These are phyloP conservation scores for Ennomos fuscantarius DNA, from an alignment of 2,888 invertebrate species.

Conservation along the genomic window DNA sequence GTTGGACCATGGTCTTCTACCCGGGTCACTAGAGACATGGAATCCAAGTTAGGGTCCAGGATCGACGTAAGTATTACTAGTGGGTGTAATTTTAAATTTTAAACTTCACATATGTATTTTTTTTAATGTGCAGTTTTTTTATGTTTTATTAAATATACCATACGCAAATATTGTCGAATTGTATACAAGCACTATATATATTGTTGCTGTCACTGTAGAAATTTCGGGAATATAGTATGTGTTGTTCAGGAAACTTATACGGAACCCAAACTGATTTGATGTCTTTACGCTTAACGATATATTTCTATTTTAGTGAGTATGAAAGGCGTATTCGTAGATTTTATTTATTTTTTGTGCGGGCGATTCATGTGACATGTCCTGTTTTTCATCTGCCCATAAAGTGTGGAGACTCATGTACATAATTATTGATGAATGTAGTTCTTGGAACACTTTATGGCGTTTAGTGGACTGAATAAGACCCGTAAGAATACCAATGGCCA, in stretches of 20 bases:
- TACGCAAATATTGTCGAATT: too few species aligned
- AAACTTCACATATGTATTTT: too few species aligned
- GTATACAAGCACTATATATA: too few species aligned
- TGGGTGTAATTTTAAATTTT: too few species aligned
- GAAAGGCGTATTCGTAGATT: constrained; percentile 10
- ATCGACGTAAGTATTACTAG: too few species aligned
- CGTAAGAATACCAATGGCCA: background rate
- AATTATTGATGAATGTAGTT: constrained; percentile 25
- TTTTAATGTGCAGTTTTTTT: too few species aligned
- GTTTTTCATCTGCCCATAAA: constrained; percentile 32
- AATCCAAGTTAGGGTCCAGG: too few species aligned
- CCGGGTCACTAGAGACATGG: too few species aligned
- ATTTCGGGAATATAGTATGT: too few species aligned
- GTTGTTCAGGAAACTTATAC: background rate
- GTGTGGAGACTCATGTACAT: constrained; percentile 24
- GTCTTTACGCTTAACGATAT: background rate
- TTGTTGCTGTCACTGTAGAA: too few species aligned
- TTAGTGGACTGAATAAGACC: constrained; percentile 3
- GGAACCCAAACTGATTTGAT: constrained; percentile 1
- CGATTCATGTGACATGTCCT: constrained; percentile 18
- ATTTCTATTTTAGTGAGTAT: constrained; percentile 9
- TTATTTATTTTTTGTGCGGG: constrained; percentile 9
- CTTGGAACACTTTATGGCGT: constrained; percentile 10
- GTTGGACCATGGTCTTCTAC: too few species aligned
- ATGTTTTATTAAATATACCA: too few species aligned